Base-by-base conservation (phyloP, 92 coral and sea anemone genomes). In the Phenganax marumi region DNA sequence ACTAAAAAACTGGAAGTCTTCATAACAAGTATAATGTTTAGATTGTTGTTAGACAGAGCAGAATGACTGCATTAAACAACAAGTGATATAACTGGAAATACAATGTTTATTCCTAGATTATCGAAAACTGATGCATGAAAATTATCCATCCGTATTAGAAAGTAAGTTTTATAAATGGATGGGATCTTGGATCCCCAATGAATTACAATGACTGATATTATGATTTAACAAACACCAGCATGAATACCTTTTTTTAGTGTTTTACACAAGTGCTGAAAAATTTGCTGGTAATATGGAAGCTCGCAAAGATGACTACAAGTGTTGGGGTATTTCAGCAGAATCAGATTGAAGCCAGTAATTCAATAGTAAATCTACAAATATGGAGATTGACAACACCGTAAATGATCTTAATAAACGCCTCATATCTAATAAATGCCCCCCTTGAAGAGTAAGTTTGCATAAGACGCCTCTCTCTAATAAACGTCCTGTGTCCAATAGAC, bases 251-350 rank as follows among this genome's bases (percentile, higher is more conserved):
- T 65, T 47, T 57, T 48, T 54, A 91, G 93, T 85, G 57, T 91
- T 91, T 79, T 91, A 91, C 85, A 53, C 76, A 51, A 86, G 91
- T 73, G 93, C 93, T 33, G 93, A 91, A 77, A 80, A 23, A 54
- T 57, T 91, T 82, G 93, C 91, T 82, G 93, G 91, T 23, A 88
- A 88, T 52, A 65, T n/a, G 51, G 93, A 87, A 62, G 91, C 87
- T 22, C 93, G 93, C 16, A 83, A 83, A 70, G 89, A 84, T 26
- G 93, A 91, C 74, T 83, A 78, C 64, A 81, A 88, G 68, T 79
- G 88, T 14, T 91, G 93, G 93, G 84, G 74, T 22, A 70, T 57
- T 13, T 3, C 69, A 54, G 12, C 25, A 8, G 81, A 57, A 53
- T 51, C 33, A 74, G 21, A 0, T 58, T 58, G 65, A 14, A 58